Conservation (phyloP, 2,797 vertebrate species). For the Apogon talboti region DNA sequence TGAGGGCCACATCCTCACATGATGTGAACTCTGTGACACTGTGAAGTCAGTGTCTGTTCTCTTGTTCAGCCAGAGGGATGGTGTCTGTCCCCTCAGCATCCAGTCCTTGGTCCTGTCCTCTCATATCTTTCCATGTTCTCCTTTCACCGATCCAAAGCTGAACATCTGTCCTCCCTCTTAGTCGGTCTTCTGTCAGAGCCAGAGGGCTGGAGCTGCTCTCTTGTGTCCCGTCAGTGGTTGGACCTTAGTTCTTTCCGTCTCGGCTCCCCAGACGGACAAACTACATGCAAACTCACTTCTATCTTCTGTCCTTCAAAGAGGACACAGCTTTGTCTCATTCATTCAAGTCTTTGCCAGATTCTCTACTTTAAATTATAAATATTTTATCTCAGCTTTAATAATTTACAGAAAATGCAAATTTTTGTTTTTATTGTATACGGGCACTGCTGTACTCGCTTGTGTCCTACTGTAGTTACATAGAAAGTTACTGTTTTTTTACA, state of each 20-base stretch:
- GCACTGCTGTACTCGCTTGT: background rate
- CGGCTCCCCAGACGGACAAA: background rate
- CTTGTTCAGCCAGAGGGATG: conserved; percentile 25
- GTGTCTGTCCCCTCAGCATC: conserved; percentile 21
- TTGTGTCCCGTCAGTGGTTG: background rate
- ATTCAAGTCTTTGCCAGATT: background rate
- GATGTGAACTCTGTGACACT: conserved; percentile 29
- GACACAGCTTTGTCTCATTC: background rate
- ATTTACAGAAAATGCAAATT: too few relatives aligned
- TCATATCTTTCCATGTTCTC: conserved; percentile 3
- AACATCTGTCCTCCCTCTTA: conserved; percentile 5
- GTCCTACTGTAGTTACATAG: too few relatives aligned
- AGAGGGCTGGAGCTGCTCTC: conserved; percentile 16
- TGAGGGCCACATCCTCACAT: conserved; percentile 32
- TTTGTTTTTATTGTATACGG: too few relatives aligned
- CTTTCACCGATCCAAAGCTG: background rate
- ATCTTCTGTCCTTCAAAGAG: conserved; percentile 3
- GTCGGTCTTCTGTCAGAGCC: conserved; percentile 10
- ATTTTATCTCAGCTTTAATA: too few relatives aligned
- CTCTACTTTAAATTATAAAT: too few relatives aligned
- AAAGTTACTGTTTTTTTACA: too few relatives aligned
- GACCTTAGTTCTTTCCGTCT: conserved; percentile 1
- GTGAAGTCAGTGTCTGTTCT: conserved; percentile 5
- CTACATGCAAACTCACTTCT: background rate
- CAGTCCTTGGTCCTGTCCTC: conserved; percentile 33